These are phyloP conservation scores for Didymodactylos carnosus DNA, from an alignment of 2,888 invertebrate species.

Conservation along the genomic window DNA sequence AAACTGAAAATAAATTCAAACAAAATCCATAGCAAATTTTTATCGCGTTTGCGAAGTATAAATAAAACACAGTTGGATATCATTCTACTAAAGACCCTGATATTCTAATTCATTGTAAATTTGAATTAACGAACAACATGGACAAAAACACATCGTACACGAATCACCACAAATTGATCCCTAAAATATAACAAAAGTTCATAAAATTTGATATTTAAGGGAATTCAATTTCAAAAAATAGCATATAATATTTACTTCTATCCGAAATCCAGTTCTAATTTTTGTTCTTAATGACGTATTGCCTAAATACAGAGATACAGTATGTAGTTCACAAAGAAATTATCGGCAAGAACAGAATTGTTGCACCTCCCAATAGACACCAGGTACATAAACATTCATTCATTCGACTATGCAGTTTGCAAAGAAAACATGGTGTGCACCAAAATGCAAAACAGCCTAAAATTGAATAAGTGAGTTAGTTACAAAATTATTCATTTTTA, in stretches of 20 bases:
- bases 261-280: constrained; percentile 13
- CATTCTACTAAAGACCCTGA: constrained; percentile 11
- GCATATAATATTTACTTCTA: background rate
- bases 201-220: background rate
- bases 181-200: background rate
- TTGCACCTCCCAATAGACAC: constrained; percentile 3
- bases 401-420: constrained; percentile 5
- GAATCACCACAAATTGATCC: background rate
- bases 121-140: constrained; percentile 9
- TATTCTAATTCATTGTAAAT: constrained; percentile 6
- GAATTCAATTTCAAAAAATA: background rate
- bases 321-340: background rate
- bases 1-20: too few relatives aligned
- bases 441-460: background rate
- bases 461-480: background rate
- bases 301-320: background rate
- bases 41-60: too few relatives aligned
- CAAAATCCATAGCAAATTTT: too few relatives aligned
- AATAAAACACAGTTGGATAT: too few relatives aligned
- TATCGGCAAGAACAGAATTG: background rate
- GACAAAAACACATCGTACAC: background rate
- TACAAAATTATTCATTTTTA: too few relatives aligned
- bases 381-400: constrained; percentile 13
- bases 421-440: constrained; percentile 1
- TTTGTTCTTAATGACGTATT: constrained; percentile 2